phyloP scores from a whole-genome alignment of 2,888 invertebrate genomes.

The Teleogryllus oceanicus region DNA sequence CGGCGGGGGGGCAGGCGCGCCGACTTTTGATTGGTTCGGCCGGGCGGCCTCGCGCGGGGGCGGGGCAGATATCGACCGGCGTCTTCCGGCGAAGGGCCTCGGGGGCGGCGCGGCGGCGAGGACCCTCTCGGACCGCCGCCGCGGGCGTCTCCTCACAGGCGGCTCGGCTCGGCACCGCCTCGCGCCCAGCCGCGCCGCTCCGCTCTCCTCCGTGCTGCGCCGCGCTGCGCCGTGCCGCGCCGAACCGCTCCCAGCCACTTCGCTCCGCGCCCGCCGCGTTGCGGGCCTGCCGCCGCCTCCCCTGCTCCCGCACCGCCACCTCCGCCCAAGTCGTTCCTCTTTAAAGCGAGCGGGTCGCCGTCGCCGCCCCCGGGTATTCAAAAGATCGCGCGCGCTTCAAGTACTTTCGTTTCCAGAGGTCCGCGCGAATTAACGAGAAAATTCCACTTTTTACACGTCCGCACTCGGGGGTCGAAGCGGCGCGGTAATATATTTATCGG shows the following conservation, averaged over 20 bases:
- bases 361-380: not conserved
- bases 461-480: not conserved
- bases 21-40: conserved; percentile 40
- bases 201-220: too few species aligned
- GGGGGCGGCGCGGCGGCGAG: not conserved
- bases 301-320: too few species aligned
- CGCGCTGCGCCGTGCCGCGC: too few species aligned
- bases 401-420: not conserved
- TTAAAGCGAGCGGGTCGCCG: conserved; percentile 1
- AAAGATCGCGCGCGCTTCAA: not conserved
- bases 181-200: too few species aligned
- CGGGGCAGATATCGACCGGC: conserved; percentile 33
- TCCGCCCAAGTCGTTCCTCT: not conserved
- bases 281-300: too few species aligned
- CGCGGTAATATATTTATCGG: not conserved
- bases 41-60: conserved; percentile 30
- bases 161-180: too few species aligned
- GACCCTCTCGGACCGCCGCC: conserved; percentile 6
- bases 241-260: too few species aligned
- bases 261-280: too few species aligned
- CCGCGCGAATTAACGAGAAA: not conserved
- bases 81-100: conserved; percentile 11
- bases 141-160: not conserved
- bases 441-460: not conserved
- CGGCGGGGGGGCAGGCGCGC: not conserved